Evolutionary conservation across 2,888 invertebrate genomes (phyloP).

Genomic region (Alloplasta piceator): DNA sequence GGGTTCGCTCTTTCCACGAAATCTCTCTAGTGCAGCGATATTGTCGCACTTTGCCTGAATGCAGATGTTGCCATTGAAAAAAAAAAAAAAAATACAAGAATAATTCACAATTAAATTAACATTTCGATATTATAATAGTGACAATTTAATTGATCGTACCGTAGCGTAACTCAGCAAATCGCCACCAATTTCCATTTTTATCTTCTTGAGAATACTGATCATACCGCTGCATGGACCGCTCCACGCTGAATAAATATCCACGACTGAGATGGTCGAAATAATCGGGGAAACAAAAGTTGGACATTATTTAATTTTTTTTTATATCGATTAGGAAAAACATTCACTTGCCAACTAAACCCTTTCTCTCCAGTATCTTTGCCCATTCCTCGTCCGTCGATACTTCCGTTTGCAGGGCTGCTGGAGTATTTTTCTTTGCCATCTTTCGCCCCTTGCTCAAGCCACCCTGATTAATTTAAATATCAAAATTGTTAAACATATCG

Average conservation of each 20-base stretch:
- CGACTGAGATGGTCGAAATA: conserved; percentile 85
- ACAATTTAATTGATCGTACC: conserved; percentile 82
- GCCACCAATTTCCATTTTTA: conserved; percentile 95
- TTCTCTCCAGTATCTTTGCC: conserved; percentile 89
- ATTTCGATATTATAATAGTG: neutral
- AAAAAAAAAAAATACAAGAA: conserved; percentile 7
- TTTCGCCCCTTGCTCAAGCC: conserved; percentile 74
- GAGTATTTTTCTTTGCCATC: conserved; percentile 91
- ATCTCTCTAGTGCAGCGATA: conserved; percentile 90
- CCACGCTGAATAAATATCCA: conserved; percentile 97
- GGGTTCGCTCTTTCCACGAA: conserved; percentile 94
- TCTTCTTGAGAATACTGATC: conserved; percentile 93
- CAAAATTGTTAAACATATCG: conserved; percentile 8
- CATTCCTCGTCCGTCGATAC: conserved; percentile 94
- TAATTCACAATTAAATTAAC: conserved; percentile 1
- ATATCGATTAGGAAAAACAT: neutral
- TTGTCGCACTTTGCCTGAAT: conserved; percentile 85
- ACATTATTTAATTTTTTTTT: neutral
- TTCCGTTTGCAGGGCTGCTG: conserved; percentile 91
- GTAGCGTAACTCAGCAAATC: conserved; percentile 92
- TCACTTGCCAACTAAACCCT: conserved; percentile 87
- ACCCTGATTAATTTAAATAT: conserved; percentile 69
- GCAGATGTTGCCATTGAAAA: conserved; percentile 34
- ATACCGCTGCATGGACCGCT: conserved; percentile 96
- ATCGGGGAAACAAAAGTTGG: neutral